phyloP scores from a whole-genome alignment of 1,140 invertebrate genomes.

The Campoletis sonorensis region DNA sequence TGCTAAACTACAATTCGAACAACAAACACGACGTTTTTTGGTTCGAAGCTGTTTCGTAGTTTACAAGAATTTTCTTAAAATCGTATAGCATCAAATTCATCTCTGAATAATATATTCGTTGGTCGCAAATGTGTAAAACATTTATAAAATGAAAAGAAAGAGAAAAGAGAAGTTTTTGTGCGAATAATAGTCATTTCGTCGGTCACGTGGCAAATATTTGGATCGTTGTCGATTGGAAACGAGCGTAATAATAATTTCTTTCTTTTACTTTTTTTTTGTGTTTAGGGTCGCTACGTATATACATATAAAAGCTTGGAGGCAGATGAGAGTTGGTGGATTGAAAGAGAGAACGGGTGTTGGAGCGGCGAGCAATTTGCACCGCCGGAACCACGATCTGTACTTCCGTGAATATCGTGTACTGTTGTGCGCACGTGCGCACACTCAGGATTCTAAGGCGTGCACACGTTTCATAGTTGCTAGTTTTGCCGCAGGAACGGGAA shows the following conservation, averaged over 20 bases:
- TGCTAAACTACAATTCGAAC: too few relatives aligned
- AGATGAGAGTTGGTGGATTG: not conserved
- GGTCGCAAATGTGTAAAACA: not conserved
- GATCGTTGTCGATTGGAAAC: conserved; percentile 22
- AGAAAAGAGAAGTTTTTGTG: conserved; percentile 8
- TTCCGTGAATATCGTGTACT: conserved; percentile 53
- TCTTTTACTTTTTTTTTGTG: not conserved
- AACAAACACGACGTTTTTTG: too few relatives aligned
- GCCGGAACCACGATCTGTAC: conserved; percentile 61
- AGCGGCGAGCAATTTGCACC: conserved; percentile 48
- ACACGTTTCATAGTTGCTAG: conserved; percentile 37
- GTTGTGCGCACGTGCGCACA: conserved; percentile 56
- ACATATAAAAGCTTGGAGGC: not conserved
- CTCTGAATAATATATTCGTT: not conserved
- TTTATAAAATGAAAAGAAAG: not conserved
- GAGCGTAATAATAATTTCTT: not conserved
- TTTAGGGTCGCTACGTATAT: not conserved
- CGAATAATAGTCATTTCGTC: conserved; percentile 6
- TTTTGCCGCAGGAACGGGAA: conserved; percentile 55
- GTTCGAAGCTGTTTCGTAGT: too few relatives aligned
- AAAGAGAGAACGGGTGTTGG: conserved; percentile 18
- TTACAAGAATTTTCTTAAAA: not conserved
- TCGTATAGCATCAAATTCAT: not conserved
- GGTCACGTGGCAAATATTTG: conserved; percentile 36
- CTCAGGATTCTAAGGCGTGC: conserved; percentile 48